Conservation (phyloP, 2,888 invertebrate species). For the Mythimna albipuncta region DNA sequence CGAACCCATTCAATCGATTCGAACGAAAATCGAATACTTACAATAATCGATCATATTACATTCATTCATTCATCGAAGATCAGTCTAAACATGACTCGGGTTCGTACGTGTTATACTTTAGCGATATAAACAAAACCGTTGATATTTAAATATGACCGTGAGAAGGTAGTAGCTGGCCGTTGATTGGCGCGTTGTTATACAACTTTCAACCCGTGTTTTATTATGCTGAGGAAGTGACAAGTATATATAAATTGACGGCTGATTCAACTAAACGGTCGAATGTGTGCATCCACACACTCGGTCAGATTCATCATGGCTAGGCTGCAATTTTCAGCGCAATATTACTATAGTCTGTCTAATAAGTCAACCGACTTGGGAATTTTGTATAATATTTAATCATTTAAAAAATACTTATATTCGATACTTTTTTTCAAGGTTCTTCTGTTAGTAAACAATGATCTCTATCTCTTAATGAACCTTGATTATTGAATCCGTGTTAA, state of each 20-base stretch:
- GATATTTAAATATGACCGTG: constrained; percentile 86
- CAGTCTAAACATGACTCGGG: constrained; percentile 87
- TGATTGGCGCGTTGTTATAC: constrained; percentile 67
- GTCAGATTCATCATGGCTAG: no score
- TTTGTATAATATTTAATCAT: no score
- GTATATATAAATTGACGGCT: constrained; percentile 62
- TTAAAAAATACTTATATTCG: no score
- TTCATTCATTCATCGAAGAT: constrained; percentile 86
- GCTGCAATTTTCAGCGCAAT: background rate
- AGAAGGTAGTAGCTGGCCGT: constrained; percentile 69
- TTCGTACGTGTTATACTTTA: constrained; percentile 80
- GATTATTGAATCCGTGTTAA: no score
- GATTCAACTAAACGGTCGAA: constrained; percentile 24
- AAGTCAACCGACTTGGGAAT: no score
- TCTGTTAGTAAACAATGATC: no score
- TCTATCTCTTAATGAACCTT: no score
- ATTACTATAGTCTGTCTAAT: no score
- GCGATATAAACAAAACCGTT: constrained; percentile 80
- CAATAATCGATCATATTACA: constrained; percentile 74
- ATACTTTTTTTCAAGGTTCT: no score
- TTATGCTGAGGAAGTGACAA: constrained; percentile 70
- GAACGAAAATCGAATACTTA: constrained; percentile 62
- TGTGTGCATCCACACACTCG: background rate
- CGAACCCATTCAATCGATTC: constrained; percentile 57
- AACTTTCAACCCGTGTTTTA: constrained; percentile 71